phyloP scores from a whole-genome alignment of 2,888 invertebrate genomes.

The Tiliacea citrago region DNA sequence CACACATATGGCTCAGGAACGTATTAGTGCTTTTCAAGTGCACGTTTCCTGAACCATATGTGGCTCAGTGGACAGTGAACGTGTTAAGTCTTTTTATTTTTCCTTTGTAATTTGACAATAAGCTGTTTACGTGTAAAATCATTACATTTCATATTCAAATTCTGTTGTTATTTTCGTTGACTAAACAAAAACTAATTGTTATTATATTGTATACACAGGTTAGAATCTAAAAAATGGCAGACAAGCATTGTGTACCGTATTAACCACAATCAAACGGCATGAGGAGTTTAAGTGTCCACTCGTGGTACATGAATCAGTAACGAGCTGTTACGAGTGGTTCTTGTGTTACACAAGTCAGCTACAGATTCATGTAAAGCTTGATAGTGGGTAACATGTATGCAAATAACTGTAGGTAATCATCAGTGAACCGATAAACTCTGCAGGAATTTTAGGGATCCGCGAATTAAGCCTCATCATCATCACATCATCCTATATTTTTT shows the following conservation, averaged over 20 bases:
- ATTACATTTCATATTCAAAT: conserved; percentile 15
- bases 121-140: conserved; percentile 4
- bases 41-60: too few relatives aligned
- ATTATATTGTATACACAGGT: conserved; percentile 6
- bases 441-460: conserved; percentile 33
- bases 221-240: conserved; percentile 22
- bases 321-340: conserved; percentile 12
- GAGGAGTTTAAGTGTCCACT: conserved; percentile 4
- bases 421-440: conserved; percentile 27
- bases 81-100: conserved; percentile 2
- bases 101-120: conserved; percentile 19
- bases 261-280: conserved; percentile 13
- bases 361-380: conserved; percentile 21
- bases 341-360: conserved; percentile 15
- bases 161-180: conserved; percentile 5
- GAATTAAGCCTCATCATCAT: conserved; percentile 17
- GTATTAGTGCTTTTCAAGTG: too few relatives aligned
- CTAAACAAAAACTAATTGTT: conserved; percentile 3
- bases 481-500: conserved; percentile 13
- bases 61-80: too few relatives aligned
- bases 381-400: conserved; percentile 6
- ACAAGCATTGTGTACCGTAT: conserved; percentile 13
- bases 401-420: conserved; percentile 27
- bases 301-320: conserved; percentile 18
- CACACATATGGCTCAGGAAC: too few relatives aligned